Base-by-base conservation (phyloP, 2,113 vertebrate species). In the Marcusenius ussheri region DNA sequence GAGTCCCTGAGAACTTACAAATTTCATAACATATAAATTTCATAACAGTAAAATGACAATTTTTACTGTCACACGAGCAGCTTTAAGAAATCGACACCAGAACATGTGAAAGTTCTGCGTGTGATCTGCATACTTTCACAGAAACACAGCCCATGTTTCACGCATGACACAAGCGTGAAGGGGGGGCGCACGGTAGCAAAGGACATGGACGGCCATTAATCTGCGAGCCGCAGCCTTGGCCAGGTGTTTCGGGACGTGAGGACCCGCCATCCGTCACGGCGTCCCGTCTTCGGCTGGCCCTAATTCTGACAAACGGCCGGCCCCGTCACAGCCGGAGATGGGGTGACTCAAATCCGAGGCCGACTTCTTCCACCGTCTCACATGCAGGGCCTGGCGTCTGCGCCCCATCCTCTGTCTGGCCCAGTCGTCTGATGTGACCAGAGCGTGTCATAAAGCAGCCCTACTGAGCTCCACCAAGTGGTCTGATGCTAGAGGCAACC, bases 141-240 rank as follows among this genome's bases (percentile, higher is more conserved):
- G 31, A 77, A 77, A 77, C 70, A 35, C 31, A 15, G 35, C 13
- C 70, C 15, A 45, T 46, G 77, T 83, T 45, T 15, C 62, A 89
- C 31, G 19, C 56, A 19, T 17, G 66, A 27, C 19, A 62, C 84
- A 42, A 31, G 89, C 45, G 8, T 42, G 21, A 51, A 35, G 15
- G 15, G 17, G 70, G 70, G n/a, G 10, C 19, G 7, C 58, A 39
- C 15, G 35, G n/a, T 35, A 24, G 31, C 19, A 80, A 35, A 39
- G 47, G 19, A 62, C 50, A 58, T 1, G 39, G 62, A 31, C 21
- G 13, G 39, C 74, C n/a, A 90, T 90, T 88, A 88, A 88, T 88
- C 66, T 62, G n/a, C 51, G 35, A 83, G 66, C 11, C n/a, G 77
- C 2, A 45, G 45, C 70, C 70, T 85, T 88, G 90, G 31, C 70